phyloP scores from a whole-genome alignment of 2,888 invertebrate genomes.

The Orthonevra nobilis region DNA sequence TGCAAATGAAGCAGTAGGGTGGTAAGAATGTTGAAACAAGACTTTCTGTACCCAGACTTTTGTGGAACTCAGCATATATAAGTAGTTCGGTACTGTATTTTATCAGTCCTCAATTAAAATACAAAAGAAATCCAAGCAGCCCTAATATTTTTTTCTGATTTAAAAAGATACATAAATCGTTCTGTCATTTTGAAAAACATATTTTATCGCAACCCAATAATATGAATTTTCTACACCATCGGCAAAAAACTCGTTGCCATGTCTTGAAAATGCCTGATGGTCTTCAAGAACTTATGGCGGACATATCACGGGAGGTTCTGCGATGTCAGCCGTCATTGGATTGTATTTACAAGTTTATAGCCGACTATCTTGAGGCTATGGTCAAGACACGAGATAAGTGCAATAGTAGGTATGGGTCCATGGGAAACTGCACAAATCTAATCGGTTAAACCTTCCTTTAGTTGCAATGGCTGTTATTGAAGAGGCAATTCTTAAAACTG shows the following conservation, averaged over 20 bases:
- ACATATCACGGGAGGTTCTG: constrained; percentile 88
- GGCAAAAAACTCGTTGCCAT: constrained; percentile 75
- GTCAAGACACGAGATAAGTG: constrained; percentile 83
- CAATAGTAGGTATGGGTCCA: constrained; percentile 74
- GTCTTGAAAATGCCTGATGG: constrained; percentile 83
- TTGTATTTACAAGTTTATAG: constrained; percentile 84
- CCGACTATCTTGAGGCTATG: constrained; percentile 85
- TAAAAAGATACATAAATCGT: too few relatives aligned
- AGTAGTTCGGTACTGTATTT: too few relatives aligned
- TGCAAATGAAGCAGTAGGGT: too few relatives aligned
- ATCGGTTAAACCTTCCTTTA: constrained; percentile 36
- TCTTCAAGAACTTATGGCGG: constrained; percentile 85
- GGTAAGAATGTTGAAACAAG: too few relatives aligned
- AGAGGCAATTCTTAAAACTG: constrained; percentile 75
- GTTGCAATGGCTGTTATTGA: constrained; percentile 76
- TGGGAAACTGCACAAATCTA: not conserved
- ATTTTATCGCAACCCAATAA: too few relatives aligned
- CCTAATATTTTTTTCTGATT: too few relatives aligned
- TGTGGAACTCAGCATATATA: too few relatives aligned
- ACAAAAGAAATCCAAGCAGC: too few relatives aligned
- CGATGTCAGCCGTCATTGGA: constrained; percentile 83
- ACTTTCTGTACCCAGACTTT: too few relatives aligned
- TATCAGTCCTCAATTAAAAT: too few relatives aligned
- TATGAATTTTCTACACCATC: constrained; percentile 77
- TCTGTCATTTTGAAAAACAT: too few relatives aligned